These are phyloP conservation scores for Ailuropoda melanoleuca DNA, from an alignment of 2,113 vertebrate species.

Conservation along the genomic window DNA sequence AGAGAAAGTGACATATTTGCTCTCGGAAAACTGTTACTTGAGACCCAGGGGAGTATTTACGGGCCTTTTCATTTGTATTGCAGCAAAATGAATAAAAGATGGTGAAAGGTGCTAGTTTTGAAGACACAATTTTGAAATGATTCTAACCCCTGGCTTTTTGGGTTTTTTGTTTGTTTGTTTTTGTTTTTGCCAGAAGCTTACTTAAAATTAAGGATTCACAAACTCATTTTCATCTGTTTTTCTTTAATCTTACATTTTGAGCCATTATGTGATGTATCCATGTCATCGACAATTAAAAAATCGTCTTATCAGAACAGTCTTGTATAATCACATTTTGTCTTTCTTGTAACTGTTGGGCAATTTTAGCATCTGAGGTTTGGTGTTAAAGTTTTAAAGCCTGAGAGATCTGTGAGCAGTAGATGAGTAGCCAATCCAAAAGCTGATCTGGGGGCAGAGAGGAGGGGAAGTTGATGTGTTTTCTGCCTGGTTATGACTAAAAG, in stretches of 20 bases:
- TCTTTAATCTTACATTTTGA: constrained; percentile 42
- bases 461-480: too few relatives aligned
- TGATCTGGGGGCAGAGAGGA: background rate
- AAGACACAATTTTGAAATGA: constrained; percentile 23
- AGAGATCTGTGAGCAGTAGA: background rate
- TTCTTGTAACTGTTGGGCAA: background rate
- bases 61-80: constrained; percentile 61
- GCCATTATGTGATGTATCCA: constrained; percentile 12
- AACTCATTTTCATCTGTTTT: constrained; percentile 19
- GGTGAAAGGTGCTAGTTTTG: constrained; percentile 21
- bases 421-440: background rate
- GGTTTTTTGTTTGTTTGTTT: background rate
- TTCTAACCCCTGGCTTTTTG: background rate
- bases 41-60: background rate
- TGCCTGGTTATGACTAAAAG: background rate
- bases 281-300: constrained; percentile 65
- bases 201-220: constrained; percentile 60
- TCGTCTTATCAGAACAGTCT: constrained; percentile 38
- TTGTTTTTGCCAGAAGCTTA: constrained; percentile 8
- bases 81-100: constrained; percentile 71
- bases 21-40: constrained; percentile 40
- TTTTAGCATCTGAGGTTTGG: background rate
- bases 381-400: background rate
- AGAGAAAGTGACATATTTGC: constrained; percentile 90
- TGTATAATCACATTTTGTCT: background rate